Evolutionary conservation across 2,797 vertebrate genomes (phyloP).

Genomic region (Crocodylus rhombifer): DNA sequence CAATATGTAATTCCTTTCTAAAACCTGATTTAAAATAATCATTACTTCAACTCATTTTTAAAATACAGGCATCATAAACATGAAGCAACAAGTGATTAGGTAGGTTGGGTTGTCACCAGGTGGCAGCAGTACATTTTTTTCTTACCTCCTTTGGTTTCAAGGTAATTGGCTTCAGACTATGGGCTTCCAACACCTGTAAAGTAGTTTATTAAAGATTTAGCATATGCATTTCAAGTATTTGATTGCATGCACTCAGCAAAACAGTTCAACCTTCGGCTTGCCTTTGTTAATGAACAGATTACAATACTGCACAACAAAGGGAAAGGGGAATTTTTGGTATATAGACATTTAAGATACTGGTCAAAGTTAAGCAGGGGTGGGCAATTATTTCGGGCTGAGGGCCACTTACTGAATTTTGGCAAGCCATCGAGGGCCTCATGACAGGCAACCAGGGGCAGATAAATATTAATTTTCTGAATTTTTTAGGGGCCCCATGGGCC

Average conservation of each 20-base stretch:
- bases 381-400: too few relatives aligned
- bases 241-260: background rate
- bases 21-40: background rate
- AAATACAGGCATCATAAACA: background rate
- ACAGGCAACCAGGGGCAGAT: too few relatives aligned
- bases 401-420: too few relatives aligned
- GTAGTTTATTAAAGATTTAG: conserved; percentile 31
- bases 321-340: background rate
- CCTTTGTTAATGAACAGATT: background rate
- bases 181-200: conserved; percentile 93
- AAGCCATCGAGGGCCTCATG: too few relatives aligned
- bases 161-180: conserved; percentile 93
- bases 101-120: background rate
- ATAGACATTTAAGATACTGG: background rate
- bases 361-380: background rate
- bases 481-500: too few relatives aligned
- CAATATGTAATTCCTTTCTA: background rate
- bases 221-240: background rate
- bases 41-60: background rate
- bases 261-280: background rate
- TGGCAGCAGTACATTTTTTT: background rate
- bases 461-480: too few relatives aligned
- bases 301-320: background rate
- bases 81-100: background rate
- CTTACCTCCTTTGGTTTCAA: conserved; percentile 97